Base-by-base conservation (phyloP, 92 coral and sea anemone species). In the Palythoa grandiflora region DNA sequence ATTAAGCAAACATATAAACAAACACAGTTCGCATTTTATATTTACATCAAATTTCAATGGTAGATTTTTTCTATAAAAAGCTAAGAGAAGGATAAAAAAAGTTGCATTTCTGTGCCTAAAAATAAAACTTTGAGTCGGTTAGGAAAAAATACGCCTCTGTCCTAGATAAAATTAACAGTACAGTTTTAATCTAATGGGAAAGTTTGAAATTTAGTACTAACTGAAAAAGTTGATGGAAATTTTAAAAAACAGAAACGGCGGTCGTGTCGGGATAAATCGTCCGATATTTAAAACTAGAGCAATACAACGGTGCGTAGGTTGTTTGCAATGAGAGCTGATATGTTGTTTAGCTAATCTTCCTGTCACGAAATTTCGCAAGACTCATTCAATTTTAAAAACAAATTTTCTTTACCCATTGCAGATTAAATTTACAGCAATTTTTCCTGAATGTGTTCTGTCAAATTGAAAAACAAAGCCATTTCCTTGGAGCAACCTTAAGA, bases 291-390 rank as follows among this genome's bases (percentile, higher is more conserved):
- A 10, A 52, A 9, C 52, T 9, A 51, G 66, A 5, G 28, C 38
- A 77, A 51, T 15, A 7, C 55, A 12, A 14, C 12, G 13, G 1
- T 12, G 75, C 63, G 86, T 44, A 52, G 86, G 73, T 65, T 66
- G 59, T 63, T 71, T 66, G 28, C 2, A 20, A 21, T 66, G 20
- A 65, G 40, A 48, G 37, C 15, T 19, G 3, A 10, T 70, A 70
- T 70, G 16, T 68, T 68, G 38, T 5, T 7, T 8, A 3, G 38
- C 17, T 44, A 13, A 38, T 70, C 5, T 35, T 36, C 38, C 40
- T 38, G 47, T 70, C 75, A 81, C 61, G 61, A 48, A 40, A 81
- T 81, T 39, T 48, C 38, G 20, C 73, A 19, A 10, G n/a, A 47
- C 19, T 12, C 70, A 5, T 38, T 39, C 68, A 28, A 21, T 19